Base-by-base conservation (phyloP, 1,140 invertebrate species). In the Steinernema khuongi region DNA sequence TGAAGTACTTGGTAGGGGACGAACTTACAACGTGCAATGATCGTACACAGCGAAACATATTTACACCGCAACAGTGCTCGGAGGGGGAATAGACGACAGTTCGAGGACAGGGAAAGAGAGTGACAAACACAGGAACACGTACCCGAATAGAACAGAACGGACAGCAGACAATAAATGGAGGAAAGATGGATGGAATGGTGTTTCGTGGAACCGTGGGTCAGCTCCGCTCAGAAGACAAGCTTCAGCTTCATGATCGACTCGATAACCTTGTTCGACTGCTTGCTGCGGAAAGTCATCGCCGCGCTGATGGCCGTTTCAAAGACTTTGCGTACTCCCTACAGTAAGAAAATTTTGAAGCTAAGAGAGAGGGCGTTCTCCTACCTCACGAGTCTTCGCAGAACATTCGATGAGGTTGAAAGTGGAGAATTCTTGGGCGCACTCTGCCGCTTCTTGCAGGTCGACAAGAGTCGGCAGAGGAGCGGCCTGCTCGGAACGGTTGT, bases 361-460 rank as follows among this genome's bases (percentile, higher is more conserved):
- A 60, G n/a, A 41, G n/a, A 41, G n/a, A n/a, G 7, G 36, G n/a
- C 7, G 7, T 41, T 41, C 7, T 41, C 7, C 7, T 60, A 60
- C 50, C 50, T 60, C 50, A 22, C 50, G 50, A 22, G 50, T 60
- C 22, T 60, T 60, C 26, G 50, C 50, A 4, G 50, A 60, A 26
- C 50, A 60, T 22, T 60, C 50, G 50, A 60, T 60, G 4, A 60
- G 50, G 26, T 60, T 60, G 50, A 60, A 60, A 60, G 7, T 32
- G 2, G 78, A 76, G 73, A 70, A 41, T 41, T 72, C 66, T 50
- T 72, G 68, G 4, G 79, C 77, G 11, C 70, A 29, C 22, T 78
- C 71, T 66, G 76, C 50, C 26, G 77, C 77, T 67, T 80, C 77
- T 1, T 68, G 28, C 1, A 74, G 33, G 1, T 30, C 19, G 31